These are phyloP conservation scores for Panagrolaimus sp. DNA, from an alignment of 1,140 invertebrate genomes.

Conservation along the genomic window DNA sequence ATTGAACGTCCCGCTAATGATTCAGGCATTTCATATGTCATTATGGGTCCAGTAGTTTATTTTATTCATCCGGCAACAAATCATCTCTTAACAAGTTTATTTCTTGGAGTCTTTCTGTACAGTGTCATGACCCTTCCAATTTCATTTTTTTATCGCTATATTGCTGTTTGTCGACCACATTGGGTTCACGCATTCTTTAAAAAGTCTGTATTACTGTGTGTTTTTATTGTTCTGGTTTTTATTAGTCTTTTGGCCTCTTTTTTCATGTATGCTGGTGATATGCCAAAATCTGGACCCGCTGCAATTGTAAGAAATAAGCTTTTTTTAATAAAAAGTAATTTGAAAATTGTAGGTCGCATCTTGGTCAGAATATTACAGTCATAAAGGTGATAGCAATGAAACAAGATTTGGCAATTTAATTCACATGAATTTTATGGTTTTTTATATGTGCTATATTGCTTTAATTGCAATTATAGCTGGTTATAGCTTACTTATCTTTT, in stretches of 20 bases:
- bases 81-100: conserved; percentile 17
- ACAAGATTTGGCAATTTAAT: conserved; percentile 20
- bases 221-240: not conserved
- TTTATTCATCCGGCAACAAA: conserved; percentile 18
- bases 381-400: conserved; percentile 20
- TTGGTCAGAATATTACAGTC: conserved; percentile 21
- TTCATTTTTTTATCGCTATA: conserved; percentile 18
- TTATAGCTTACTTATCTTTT: conserved; percentile 15
- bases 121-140: conserved; percentile 17
- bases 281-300: conserved; percentile 1
- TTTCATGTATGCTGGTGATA: conserved; percentile 2
- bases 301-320: conserved; percentile 1
- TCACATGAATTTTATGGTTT: conserved; percentile 15
- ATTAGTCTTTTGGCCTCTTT: not conserved
- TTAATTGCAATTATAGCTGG: not conserved
- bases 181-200: not conserved
- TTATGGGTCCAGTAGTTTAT: conserved; percentile 19
- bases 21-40: conserved; percentile 24
- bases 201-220: not conserved
- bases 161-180: not conserved
- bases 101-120: conserved; percentile 17
- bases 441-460: conserved; percentile 15
- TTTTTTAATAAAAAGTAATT: not conserved
- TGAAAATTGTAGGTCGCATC: not conserved
- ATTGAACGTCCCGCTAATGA: conserved; percentile 19